phyloP scores from a whole-genome alignment of 2,113 vertebrate genomes.

The Chionomys nivalis region DNA sequence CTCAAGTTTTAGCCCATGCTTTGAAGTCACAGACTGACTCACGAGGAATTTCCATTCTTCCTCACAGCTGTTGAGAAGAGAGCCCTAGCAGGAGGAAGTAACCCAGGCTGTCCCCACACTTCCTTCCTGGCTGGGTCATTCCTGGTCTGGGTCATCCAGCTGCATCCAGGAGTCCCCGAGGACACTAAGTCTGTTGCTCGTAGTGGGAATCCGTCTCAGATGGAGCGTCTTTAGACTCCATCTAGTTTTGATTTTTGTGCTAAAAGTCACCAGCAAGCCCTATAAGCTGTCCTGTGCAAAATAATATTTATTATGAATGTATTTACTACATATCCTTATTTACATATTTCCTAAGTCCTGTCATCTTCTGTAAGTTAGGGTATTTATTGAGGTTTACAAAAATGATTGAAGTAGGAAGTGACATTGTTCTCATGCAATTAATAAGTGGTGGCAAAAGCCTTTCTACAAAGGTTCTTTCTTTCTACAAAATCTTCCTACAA shows the following conservation, averaged over 20 bases:
- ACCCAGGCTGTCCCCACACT: neutral
- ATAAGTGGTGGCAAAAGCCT: neutral
- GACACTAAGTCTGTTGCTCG: neutral
- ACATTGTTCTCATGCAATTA: neutral
- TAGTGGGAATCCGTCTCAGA: neutral
- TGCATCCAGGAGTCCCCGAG: conserved; percentile 67
- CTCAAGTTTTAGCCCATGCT: conserved; percentile 50
- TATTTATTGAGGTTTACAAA: neutral
- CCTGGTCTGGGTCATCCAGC: conserved; percentile 71
- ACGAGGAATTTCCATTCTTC: conserved; percentile 62
- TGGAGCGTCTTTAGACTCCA: neutral
- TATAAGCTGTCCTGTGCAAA: neutral
- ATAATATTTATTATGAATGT: neutral
- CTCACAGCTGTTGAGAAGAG: conserved; percentile 58
- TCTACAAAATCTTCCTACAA: neutral
- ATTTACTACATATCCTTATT: neutral
- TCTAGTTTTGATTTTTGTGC: neutral
- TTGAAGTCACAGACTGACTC: conserved; percentile 65
- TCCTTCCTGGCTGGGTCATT: conserved; percentile 70
- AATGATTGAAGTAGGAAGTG: neutral
- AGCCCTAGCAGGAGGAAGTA: conserved; percentile 63
- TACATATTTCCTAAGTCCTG: neutral
- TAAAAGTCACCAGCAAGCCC: conserved; percentile 32
- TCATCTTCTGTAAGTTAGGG: neutral
- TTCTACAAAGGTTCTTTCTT: neutral